These are phyloP conservation scores for Pangasius djambal DNA, from an alignment of 2,797 vertebrate genomes.

Conservation along the genomic window DNA sequence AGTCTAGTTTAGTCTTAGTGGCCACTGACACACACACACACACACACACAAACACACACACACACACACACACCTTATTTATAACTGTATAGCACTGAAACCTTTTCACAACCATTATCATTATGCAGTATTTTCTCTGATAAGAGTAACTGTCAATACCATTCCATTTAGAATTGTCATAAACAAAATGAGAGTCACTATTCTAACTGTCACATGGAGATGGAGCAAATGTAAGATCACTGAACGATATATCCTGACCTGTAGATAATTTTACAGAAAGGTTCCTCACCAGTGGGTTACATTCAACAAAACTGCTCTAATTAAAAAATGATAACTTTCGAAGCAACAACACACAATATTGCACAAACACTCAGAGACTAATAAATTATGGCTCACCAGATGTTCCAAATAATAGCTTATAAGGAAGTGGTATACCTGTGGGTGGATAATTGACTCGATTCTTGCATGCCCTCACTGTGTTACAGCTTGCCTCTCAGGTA, in stretches of 20 bases:
- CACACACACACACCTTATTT: no score
- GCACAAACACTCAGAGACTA: conserved; percentile 37
- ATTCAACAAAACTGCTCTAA: conserved; percentile 23
- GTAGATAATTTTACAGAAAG: conserved; percentile 48
- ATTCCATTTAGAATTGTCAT: neutral
- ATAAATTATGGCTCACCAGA: conserved; percentile 39
- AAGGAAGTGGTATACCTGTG: conserved; percentile 24
- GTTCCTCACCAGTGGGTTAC: conserved; percentile 18
- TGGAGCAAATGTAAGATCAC: conserved; percentile 15
- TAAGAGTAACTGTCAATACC: neutral
- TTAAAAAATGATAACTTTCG: conserved; percentile 43
- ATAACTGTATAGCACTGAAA: neutral
- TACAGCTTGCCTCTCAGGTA: conserved; percentile 69
- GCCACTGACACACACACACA: neutral
- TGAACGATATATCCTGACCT: conserved; percentile 38
- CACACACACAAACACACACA: no score
- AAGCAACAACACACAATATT: conserved; percentile 43
- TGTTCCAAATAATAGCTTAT: conserved; percentile 30
- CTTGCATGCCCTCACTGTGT: conserved; percentile 69
- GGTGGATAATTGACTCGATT: conserved; percentile 73
- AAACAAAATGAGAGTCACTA: conserved; percentile 15
- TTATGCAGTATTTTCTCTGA: neutral
- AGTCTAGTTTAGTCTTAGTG: neutral
- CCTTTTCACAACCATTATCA: neutral
- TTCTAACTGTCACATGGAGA: neutral